Base-by-base conservation (phyloP, 2,888 invertebrate species). In the Synergus gifuensis region DNA sequence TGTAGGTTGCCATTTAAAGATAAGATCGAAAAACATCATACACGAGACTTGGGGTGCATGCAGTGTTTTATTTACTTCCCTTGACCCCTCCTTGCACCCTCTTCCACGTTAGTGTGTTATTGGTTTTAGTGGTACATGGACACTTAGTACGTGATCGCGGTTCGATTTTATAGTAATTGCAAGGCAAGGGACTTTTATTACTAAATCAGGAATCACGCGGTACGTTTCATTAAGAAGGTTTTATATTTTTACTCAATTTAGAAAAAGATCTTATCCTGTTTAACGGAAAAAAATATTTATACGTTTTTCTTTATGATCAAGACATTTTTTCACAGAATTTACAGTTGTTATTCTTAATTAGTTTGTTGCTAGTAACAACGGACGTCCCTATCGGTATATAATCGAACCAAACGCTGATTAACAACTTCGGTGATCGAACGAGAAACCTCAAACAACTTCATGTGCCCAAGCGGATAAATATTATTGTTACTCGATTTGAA, bases 81-180 rank as follows among this genome's bases (percentile, higher is more conserved):
- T 54, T 22, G 1, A 54, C 16, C n/a, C 28, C 36, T 44, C 18
- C 46, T 67, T 12, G 12, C 11, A 44, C 64, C 16, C 36, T 49
- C n/a, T 67, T 22, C 67, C 22, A 44, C 18, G 44, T 12, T 54
- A 54, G 49, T 73, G 16, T 49, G 54, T 73, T 73, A 73, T 73
- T 73, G 73, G 73, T 73, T 54, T 73, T 40, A 36, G 36, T 54
- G n/a, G 36, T 73, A 54, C 73, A 73, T 28, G 36, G 73, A 69
- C 49, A 54, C 40, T 73, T 54, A 16, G 54, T 73, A 18, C 49
- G 36, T 54, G 73, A 73, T 40, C 73, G 54, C 40, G 40, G 73
- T n/a, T 73, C 73, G n/a, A 73, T n/a, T 4, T 54, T 36, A 36
- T 54, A n/a, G 73, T 73, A 54, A 22, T 18, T 60, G 22, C 60